Percentiles rank a stretch among this genome's conserved stretches.
Conservation (phyloP, 2,113 vertebrate species). For the Cryptoleucopteryx plumbea region DNA sequence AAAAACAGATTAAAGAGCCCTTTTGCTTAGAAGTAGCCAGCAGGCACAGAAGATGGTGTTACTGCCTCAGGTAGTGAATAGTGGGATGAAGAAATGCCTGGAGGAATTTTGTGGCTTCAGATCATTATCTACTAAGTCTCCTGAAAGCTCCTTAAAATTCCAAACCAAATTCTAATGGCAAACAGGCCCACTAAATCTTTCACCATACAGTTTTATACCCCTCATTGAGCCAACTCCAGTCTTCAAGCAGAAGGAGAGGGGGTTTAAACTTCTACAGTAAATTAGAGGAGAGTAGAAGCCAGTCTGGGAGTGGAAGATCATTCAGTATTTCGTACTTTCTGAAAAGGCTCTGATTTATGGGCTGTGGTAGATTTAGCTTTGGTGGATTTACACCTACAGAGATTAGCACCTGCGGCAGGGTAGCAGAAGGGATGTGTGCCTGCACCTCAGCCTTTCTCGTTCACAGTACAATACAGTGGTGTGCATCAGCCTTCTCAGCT, state of each 20-base stretch:
- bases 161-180: slow-evolving; percentile 11
- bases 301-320: not conserved
- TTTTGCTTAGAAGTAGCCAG: not conserved
- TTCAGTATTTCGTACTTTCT: not conserved
- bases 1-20: not conserved
- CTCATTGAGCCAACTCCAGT: not conserved
- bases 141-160: slow-evolving; percentile 42
- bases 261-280: not conserved
- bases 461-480: not conserved
- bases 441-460: not conserved
- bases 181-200: not conserved
- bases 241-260: not conserved
- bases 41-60: not conserved
- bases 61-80: not conserved
- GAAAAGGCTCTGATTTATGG: not conserved
- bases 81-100: slow-evolving; percentile 4
- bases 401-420: not conserved
- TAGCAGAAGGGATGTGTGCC: not conserved
- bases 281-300: not conserved
- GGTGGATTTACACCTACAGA: not conserved
- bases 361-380: not conserved
- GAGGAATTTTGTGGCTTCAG: slow-evolving; percentile 19
- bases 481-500: not conserved
- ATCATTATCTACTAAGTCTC: slow-evolving; percentile 5
- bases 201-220: not conserved